Conservation (phyloP, 2,888 invertebrate genomes). For the Drosophila mayaguana region DNA sequence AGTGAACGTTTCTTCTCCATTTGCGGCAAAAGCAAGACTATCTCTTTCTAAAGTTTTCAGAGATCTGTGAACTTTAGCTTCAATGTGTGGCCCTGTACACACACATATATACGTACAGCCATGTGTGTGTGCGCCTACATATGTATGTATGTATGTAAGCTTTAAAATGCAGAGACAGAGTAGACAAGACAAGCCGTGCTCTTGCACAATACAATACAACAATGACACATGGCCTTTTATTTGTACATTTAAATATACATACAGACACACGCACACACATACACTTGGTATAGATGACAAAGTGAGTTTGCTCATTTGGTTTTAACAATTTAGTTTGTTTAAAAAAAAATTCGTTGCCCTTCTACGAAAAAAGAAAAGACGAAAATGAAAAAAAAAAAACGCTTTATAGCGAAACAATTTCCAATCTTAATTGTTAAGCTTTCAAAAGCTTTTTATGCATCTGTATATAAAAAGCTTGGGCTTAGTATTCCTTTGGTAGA, state of each 20-base stretch:
- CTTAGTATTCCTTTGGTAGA: conserved; percentile 1
- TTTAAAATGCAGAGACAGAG: conserved; percentile 42
- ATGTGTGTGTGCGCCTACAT: conserved; percentile 1
- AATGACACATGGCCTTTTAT: conserved; percentile 62
- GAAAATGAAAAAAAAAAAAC: not conserved
- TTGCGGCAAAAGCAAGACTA: conserved; percentile 72
- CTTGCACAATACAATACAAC: conserved; percentile 76
- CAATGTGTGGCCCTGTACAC: conserved; percentile 69
- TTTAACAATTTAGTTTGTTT: conserved; percentile 27
- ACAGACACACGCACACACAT: conserved; percentile 11
- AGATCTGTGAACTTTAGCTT: conserved; percentile 78
- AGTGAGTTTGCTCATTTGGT: conserved; percentile 29
- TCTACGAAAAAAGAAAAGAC: conserved; percentile 4
- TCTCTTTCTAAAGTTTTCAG: conserved; percentile 71
- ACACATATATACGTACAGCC: conserved; percentile 11
- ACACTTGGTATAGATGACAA: conserved; percentile 14
- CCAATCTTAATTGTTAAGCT: conserved; percentile 17
- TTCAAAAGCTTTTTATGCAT: conserved; percentile 26
- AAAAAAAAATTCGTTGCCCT: conserved; percentile 4
- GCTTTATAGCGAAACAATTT: conserved; percentile 6
- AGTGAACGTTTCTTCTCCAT: conserved; percentile 74
- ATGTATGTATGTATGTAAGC: conserved; percentile 7
- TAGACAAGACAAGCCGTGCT: conserved; percentile 72
- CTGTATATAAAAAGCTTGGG: not conserved
- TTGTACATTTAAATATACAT: conserved; percentile 30